Base-by-base conservation (phyloP, 2,888 invertebrate genomes). In the Pocota personata region DNA sequence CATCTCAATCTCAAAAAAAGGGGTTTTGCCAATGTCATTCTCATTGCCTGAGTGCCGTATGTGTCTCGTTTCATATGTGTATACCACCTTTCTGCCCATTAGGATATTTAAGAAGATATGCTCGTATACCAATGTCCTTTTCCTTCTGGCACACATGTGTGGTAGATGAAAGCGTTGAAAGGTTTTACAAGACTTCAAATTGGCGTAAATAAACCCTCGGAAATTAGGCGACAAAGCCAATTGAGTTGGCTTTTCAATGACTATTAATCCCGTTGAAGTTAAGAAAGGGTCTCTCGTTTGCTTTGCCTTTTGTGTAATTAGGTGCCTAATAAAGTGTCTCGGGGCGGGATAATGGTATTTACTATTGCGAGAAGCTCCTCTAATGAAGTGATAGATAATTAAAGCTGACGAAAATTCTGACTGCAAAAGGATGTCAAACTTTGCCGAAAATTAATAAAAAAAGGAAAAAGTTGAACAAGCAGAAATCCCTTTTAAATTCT, bases 291-390 rank as follows among this genome's bases (percentile, higher is more conserved):
- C 73, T 43, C 40, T 55, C 32, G 48, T 76, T 67, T 48, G 48
- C 46, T 76, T 76, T 48, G 16, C 43, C 30, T 50, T 67, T 80
- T 77, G 58, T 37, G 35, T 76, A 76, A 82, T 82, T 69, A 82
- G 48, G 37, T 62, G 66, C 27, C 14, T 40, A 57, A 57, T 58
- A 71, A 21, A 52, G 14, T 55, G 37, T 10, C 19, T n/a, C 12
- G 5, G 14, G 12, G 14, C 24, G 14, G 60, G 58, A 24, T 46
- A 35, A 62, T 52, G 27, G 50, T 67, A 52, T 58, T 57, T 58
- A 24, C 21, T 21, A 30, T 40, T 10, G 43, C 5, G 8, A 30
- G 14, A 30, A 43, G 8, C 40, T 62, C n/a, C 27, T 8, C 43
- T 69, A 62, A 73, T 62, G 50, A 52, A 21, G 73, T 60, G n/a